A percentile compares a stretch with the other conserved stretches of the same genome.
Evolutionary conservation across 2,888 invertebrate species (phyloP).

Genomic region (Troglohyphantes excavatus): DNA sequence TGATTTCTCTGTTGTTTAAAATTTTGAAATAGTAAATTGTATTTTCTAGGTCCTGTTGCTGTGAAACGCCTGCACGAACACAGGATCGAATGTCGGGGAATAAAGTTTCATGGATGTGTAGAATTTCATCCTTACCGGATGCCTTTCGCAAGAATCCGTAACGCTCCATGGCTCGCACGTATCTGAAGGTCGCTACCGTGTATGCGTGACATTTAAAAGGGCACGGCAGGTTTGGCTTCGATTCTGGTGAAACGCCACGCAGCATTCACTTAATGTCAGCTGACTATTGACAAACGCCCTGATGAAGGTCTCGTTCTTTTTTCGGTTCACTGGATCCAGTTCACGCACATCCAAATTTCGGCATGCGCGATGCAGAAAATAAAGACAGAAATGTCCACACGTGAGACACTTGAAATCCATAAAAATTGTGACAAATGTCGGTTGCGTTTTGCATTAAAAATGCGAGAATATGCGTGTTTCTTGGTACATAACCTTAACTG

Average conservation of each 20-base stretch:
- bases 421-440: not conserved
- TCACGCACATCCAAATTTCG: not conserved
- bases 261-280: not conserved
- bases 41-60: not conserved
- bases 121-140: not conserved
- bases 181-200: not conserved
- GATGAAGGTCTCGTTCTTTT: not conserved
- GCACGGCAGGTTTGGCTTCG: not conserved
- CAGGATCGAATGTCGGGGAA: not conserved
- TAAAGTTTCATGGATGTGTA: not conserved
- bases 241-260: not conserved
- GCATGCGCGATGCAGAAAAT: not conserved
- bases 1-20: slow-evolving; percentile 11
- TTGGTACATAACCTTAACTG: slow-evolving; percentile 5
- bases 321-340: not conserved
- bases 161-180: slow-evolving; percentile 10
- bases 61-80: not conserved
- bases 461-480: not conserved
- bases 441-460: slow-evolving; percentile 35
- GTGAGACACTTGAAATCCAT: not conserved
- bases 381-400: slow-evolving; percentile 52
- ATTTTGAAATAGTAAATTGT: slow-evolving; percentile 1
- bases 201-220: not conserved
- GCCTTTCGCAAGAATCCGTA: not conserved
- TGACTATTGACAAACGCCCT: not conserved